Evolutionary conservation across 2,113 vertebrate genomes (phyloP), one percentile per base, ranked within the genome.

Genomic region (Orthonyx spaldingii): DNA sequence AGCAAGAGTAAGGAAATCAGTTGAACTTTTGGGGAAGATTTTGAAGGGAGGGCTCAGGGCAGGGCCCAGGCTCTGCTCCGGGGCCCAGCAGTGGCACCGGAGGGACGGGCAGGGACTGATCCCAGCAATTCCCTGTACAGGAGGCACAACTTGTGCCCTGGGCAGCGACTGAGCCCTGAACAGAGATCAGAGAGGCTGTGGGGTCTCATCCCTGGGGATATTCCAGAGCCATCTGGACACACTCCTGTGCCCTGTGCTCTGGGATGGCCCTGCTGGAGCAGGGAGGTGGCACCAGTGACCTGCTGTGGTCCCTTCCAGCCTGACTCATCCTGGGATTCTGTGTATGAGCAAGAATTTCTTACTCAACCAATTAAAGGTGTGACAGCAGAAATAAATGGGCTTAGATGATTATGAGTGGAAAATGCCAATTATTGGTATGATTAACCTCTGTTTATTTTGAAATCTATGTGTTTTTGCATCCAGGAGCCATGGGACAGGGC

Each of bases 71-170:
- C 19, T 69, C 47, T 69, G 33, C 33, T n/a, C 14, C 1, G 22
- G 22, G 11, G 5, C 11, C 33, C 37, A 87, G 55, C 28, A 78
- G 0, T 28, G n/a, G n/a, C 64, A 2, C 47, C n/a, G 47, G 64
- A 87, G 39, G 0, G 0, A 47, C 0, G 0, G 55, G 28, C 39
- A 61, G 47, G n/a, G 13, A 0, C 28, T n/a, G 55, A 87, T 0
- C 56, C 23, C 33, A 37, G 27, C 1, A 68, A 27, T 18, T 77
- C 22, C 37, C 53, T 27, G 53, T 22, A 10, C 53, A 44, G 39
- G 37, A 68, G 32, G 4, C 6, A 68, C 1, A 86, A 15, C 9
- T 59, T 1, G 26, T 68, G 63, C 41, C 10, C 68, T 20, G 24
- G 26, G 32, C 9, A n/a, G n/a, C n/a, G n/a, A 71, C 20, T 13